Evolutionary conservation across 1,140 invertebrate species (phyloP), one percentile per base, ranked within the genome.

Genomic region (Cardiocondyla obscurior): DNA sequence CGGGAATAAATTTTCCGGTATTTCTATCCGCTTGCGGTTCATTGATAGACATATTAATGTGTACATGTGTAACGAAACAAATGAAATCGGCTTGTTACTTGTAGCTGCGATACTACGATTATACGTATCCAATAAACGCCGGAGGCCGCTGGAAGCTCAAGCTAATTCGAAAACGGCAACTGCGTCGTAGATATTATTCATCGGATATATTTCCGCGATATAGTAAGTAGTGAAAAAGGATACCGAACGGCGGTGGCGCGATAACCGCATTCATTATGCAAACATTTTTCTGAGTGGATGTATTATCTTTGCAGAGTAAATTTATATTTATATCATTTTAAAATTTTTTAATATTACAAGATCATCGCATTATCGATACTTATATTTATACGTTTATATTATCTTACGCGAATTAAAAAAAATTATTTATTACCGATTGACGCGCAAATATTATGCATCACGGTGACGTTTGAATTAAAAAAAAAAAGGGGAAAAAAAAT

Each of bases 81-180:
- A 83, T 77, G 70, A 83, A 83, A 86, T 83, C 72, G 81, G 81
- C 46, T 87, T 86, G 85, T 87, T 86, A 83, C 81, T 72, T 83
- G 81, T 72, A 86, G 67, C 77, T 55, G 51, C 72, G 81, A 86
- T 86, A 73, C 69, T 86, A 79, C 44, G 74, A 85, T 85, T 58
- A 42, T 67, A 79, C 70, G 65, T 83, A 86, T 86, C 83, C 64
- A 87, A 87, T 87, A 86, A 83, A 86, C 65, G 83, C 85, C 81
- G 58, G 81, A 67, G 85, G 81, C 85, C 53, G 81, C 51, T 69
- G 55, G 46, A 58, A 60, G 60, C 73, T 86, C 82, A 73, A 74
- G 74, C 81, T 87, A 87, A 88, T 84, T 87, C 85, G 85, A 87
- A 70, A 87, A 84, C 73, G 51, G 81, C 58, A 87, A 86, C 82